phyloP scores from a whole-genome alignment of 2,113 vertebrate genomes.

The Arizona elegans region DNA sequence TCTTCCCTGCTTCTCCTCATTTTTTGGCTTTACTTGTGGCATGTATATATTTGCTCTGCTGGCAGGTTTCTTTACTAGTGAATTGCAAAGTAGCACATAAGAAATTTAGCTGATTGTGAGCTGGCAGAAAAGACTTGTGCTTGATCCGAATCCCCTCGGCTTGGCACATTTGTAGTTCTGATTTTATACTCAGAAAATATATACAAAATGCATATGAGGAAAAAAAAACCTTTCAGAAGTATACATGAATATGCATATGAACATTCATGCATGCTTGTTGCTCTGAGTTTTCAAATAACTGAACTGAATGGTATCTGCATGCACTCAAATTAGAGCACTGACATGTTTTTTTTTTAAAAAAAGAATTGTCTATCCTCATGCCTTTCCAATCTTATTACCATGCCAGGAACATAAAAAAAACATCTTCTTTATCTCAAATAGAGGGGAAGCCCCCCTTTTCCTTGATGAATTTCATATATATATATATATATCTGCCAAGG shows the following conservation, averaged over 20 bases:
- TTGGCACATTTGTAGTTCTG: background rate
- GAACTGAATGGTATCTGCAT: background rate
- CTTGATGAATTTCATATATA: background rate
- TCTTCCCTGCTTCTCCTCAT: background rate
- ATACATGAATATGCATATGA: background rate
- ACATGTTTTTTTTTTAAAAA: background rate
- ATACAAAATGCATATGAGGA: background rate
- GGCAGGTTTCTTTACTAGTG: background rate
- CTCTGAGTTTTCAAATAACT: background rate
- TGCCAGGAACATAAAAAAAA: rapidly evolving
- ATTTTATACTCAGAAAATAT: background rate
- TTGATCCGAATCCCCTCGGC: background rate
- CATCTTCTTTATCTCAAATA: too few species aligned
- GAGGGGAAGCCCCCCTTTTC: rapidly evolving
- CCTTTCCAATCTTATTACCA: rapidly evolving
- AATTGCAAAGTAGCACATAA: background rate
- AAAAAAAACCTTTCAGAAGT: background rate
- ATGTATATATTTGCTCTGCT: background rate
- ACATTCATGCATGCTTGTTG: background rate
- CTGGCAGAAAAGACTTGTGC: background rate
- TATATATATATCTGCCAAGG: too few species aligned
- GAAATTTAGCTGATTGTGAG: background rate
- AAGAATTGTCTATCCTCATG: background rate
- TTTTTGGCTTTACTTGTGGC: background rate
- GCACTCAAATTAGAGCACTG: background rate